phyloP scores from a whole-genome alignment of 2,797 vertebrate genomes.

The Poeciliopsis paucimaculata region DNA sequence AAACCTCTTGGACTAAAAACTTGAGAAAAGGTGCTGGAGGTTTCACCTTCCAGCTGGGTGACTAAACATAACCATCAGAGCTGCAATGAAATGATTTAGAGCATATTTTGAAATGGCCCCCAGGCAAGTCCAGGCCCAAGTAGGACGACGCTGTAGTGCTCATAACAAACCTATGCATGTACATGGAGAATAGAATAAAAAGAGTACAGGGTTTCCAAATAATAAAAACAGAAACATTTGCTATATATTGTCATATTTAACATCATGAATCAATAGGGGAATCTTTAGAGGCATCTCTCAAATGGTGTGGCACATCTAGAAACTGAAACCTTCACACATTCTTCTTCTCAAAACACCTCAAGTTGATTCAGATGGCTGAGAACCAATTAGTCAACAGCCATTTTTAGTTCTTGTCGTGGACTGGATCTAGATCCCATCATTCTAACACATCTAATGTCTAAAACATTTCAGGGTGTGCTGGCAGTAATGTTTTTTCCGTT shows the following conservation, averaged over 20 bases:
- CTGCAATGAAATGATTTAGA: no score
- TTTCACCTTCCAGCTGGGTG: background rate
- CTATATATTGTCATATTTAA: background rate
- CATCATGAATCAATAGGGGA: no score
- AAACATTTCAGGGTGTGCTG: background rate
- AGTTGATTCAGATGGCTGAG: background rate
- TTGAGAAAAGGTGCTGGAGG: background rate
- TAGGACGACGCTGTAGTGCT: background rate
- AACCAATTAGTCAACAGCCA: background rate
- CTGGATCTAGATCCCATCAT: no score
- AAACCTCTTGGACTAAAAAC: background rate
- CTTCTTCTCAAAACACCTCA: background rate
- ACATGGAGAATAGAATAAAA: background rate
- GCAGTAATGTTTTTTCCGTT: no score
- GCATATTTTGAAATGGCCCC: background rate
- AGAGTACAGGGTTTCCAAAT: background rate
- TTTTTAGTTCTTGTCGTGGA: background rate
- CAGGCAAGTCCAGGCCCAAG: background rate
- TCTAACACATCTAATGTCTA: background rate
- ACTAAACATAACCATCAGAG: background rate
- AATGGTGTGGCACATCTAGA: background rate
- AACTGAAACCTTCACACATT: background rate
- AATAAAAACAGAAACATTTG: background rate
- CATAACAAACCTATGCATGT: background rate
- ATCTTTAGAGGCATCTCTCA: background rate